Evolutionary conservation across 2,113 vertebrate genomes (phyloP).

Genomic region (Ramphastos sulfuratus): DNA sequence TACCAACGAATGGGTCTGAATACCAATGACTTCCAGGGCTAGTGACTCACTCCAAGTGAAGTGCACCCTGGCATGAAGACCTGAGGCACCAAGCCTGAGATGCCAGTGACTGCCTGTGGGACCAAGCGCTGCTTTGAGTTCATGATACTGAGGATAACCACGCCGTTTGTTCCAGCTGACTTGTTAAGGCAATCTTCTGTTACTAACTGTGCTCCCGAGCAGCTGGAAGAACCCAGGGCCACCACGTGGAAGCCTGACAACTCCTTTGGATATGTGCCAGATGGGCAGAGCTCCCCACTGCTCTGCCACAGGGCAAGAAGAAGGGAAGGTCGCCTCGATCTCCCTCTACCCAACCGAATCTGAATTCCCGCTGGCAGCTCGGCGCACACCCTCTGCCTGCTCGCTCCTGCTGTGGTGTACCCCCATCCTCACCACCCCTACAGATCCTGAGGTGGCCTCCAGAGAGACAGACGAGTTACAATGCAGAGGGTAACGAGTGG

Average conservation of each 20-base stretch:
- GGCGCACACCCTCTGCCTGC: background rate
- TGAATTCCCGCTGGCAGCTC: background rate
- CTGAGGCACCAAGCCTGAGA: background rate
- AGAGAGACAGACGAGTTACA: background rate
- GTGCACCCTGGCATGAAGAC: background rate
- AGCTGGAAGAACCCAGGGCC: background rate
- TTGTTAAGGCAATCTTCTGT: background rate
- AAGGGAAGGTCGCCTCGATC: background rate
- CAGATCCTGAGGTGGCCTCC: background rate
- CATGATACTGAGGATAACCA: background rate
- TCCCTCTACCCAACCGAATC: background rate
- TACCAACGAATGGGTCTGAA: background rate
- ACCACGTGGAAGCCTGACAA: background rate
- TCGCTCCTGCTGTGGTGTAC: background rate
- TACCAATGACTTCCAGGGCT: background rate
- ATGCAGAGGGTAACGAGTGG: background rate
- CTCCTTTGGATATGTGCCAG: rapidly evolving
- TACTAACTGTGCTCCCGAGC: background rate
- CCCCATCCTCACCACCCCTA: background rate
- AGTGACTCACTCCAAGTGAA: background rate
- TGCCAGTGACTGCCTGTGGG: background rate
- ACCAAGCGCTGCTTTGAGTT: background rate
- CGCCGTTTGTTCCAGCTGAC: background rate
- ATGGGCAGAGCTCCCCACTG: background rate
- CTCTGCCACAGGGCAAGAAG: background rate